Evolutionary conservation across 2,888 invertebrate species (phyloP), one percentile per base, ranked within the genome.

Genomic region (Nomada flava): DNA sequence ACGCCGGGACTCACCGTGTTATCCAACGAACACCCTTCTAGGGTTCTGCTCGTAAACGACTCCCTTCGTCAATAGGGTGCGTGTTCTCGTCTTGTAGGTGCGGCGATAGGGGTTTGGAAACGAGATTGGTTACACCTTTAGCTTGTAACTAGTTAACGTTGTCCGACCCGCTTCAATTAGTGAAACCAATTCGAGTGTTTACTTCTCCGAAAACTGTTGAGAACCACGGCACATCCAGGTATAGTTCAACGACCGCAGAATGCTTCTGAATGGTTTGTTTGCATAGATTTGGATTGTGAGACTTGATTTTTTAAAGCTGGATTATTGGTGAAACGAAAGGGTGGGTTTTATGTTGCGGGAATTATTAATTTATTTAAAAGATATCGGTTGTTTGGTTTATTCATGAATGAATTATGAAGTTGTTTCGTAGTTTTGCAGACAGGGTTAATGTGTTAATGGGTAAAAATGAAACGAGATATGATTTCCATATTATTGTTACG

Each of bases 81-180:
- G 60, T 76, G 76, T 65, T 76, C 18, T 26, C 13, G 57, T 20
- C 50, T 47, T 70, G 64, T 29, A 44, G 10, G 7, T n/a, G 18
- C n/a, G 52, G 15, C n/a, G 13, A 36, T 2, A 53, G 18, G 20
- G 20, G 59, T 63, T n/a, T 60, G 18, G 29, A 68, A 65, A 50
- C 59, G 29, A 29, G 42, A 13, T 9, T 5, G 23, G 50, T 73
- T 81, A 47, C 78, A 64, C 63, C 80, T 69, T 78, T 23, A 50
- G 72, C 69, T 69, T 42, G 59, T 26, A 68, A 73, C 52, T 72
- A 68, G 68, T 73, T 73, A 68, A 59, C 63, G 18, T 70, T 20
- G 23, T 44, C n/a, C n/a, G 52, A 59, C 72, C 65, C 67, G 29
- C 47, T 55, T 26, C 44, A 63, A 77, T 80, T 73, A 72, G 78